Conservation (phyloP, 2,113 vertebrate species). For the Myotis lucifugus region DNA sequence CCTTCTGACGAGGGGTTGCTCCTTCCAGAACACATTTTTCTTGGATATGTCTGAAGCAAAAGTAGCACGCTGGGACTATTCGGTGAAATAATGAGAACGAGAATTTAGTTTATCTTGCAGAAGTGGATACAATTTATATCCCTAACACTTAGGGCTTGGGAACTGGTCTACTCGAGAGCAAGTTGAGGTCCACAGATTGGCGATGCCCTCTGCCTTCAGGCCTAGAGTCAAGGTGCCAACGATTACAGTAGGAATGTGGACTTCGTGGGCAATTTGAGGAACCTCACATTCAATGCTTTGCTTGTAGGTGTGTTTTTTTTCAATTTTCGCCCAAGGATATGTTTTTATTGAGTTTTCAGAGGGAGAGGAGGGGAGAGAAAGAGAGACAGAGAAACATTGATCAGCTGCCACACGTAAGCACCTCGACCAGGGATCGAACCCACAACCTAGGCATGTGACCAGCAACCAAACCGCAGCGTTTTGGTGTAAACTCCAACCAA, state of each 20-base stretch:
- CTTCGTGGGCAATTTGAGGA: not conserved
- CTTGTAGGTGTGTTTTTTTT: not conserved
- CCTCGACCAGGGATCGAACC: not conserved
- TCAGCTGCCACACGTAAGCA: not conserved
- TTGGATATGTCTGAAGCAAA: not conserved
- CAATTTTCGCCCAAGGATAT: not conserved
- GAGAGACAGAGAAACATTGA: not conserved
- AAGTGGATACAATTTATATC: not conserved
- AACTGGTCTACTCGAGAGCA: not conserved
- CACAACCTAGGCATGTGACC: not conserved
- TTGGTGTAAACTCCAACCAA: not conserved
- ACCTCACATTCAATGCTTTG: not conserved
- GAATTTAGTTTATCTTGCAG: not conserved
- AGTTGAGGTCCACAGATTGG: not conserved
- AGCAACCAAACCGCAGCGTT: not conserved
- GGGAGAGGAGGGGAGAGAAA: not conserved
- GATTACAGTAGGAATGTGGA: not conserved
- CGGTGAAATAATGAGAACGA: not conserved
- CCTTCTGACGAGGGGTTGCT: not conserved
- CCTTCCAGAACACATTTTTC: not conserved
- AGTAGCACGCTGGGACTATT: not conserved
- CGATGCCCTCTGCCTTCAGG: not conserved
- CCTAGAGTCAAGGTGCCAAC: rapidly evolving
- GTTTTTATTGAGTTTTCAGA: not conserved
- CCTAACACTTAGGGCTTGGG: not conserved